Base-by-base conservation (phyloP, 2,113 vertebrate genomes). In the Onychostoma macrolepis region DNA sequence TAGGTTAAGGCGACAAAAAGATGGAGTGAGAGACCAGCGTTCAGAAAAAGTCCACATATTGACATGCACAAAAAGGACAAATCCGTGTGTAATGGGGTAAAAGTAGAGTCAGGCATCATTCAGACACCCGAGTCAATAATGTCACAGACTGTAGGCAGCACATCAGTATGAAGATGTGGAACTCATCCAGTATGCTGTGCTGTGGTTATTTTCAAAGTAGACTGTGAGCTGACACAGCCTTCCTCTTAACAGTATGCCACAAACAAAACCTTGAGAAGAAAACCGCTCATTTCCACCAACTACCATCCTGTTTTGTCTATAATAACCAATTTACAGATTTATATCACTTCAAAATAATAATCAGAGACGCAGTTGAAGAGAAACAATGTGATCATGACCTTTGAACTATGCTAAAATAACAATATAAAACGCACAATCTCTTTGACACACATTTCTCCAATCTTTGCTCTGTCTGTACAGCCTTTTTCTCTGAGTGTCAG, bases 401-500 rank as follows among this genome's bases (percentile, higher is more conserved):
- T 89, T 65, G 45, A 63, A 84, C 83, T 74, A 36, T 10, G 26
- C 21, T 45, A 67, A 83, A 33, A 69, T 36, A 45, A 13, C 74
- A 80, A 85, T 45, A 50, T 43, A 85, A 48, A 72, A 53, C 17
- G 2, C 76, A 67, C 36, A 83, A 10, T 45, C 80, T 65, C 82
- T 88, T 36, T 56, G 80, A 83, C 78, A 85, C 43, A 83, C 56
- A 83, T 89, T 88, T 90, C 94, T 69, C 43, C 38, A 58, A 38
- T 78, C 77, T 84, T 80, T 67, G 53, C 94, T 95, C 95, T 94
- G 95, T 96, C 96, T 96, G 94, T 95, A 93, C 93, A 93, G 95
- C 93, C 93, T 93, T 96, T 96, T 96, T 97, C 96, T 95, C 95
- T 93, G 95, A 96, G 95, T 96, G 97, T 97, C 97, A 97, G 96